Base-by-base conservation (phyloP, 2,797 vertebrate species). In the Jordanella pulchra region DNA sequence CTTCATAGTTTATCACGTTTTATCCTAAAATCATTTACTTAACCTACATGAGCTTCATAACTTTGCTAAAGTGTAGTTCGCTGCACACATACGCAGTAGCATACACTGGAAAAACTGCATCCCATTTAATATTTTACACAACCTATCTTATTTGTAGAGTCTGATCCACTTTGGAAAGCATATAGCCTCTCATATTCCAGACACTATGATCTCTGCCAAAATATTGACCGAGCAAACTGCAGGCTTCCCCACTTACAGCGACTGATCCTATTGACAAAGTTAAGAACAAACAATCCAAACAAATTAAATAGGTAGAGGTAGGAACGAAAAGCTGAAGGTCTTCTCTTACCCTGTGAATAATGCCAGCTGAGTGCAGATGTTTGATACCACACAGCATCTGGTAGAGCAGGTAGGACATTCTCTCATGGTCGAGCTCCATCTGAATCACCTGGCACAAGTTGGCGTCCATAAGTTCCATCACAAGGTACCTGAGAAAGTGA, bases 361-460 rank as follows among this genome's bases (percentile, higher is more conserved):
- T 99, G 82, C 98, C 98, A 30, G 98, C 97, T 42, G 98, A 97
- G 91, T 99, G 98, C 90, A 99, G 97, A 85, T 99, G 98, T 86
- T 99, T 99, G 93, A 99, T 99, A 66, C 98, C 98, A 86, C 98
- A 99, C 75, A 99, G 84, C 98, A 99, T 99, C 95, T 99, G 98
- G 93, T 99, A 99, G 54, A 99, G 96, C 79, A 99, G 94, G 83
- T 99, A 99, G 86, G 98, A 99, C 97, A 99, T 99, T 92, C 98
- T 92, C 85, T 99, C 98, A 1, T 99, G 98, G 92, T 99, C 98
- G 63, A 99, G 91, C 89, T 99, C 98, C 98, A 99, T 99, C 91
- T 99, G 98, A 94, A 99, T 99, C 89, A 99, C 98, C 92, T 99
- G 98, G 91, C 98, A 99, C 86, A 99, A 93, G 91, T 99, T 99